Percentiles rank a stretch among this genome's conserved stretches.
These are phyloP conservation scores for Ptilonorhynchus violaceus DNA, from an alignment of 2,113 vertebrate genomes.

Conservation along the genomic window DNA sequence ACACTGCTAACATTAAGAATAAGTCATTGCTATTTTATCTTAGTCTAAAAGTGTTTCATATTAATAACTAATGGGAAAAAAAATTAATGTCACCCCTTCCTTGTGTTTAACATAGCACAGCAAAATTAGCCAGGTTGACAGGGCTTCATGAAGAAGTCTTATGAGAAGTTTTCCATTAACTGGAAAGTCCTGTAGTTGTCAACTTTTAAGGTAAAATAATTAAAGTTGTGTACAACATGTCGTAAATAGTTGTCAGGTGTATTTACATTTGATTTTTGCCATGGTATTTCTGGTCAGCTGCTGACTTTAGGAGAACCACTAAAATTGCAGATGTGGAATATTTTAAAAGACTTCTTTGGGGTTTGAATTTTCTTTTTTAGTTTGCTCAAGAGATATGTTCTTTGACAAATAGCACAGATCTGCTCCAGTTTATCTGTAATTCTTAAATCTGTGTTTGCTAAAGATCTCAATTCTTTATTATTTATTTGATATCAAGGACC, in stretches of 20 bases:
- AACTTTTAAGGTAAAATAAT: neutral
- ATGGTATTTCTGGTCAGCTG: neutral
- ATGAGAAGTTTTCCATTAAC: neutral
- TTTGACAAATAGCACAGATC: neutral
- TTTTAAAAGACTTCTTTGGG: neutral
- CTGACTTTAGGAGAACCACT: neutral
- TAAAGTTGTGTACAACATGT: neutral
- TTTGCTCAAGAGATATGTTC: neutral
- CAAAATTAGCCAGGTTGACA: neutral
- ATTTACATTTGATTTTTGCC: constrained; percentile 12
- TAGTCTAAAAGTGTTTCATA: neutral
- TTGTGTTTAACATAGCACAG: neutral
- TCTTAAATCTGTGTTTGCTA: neutral
- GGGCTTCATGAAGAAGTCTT: neutral
- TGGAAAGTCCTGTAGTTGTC: neutral
- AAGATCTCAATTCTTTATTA: neutral
- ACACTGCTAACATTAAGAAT: neutral
- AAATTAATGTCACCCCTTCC: neutral
- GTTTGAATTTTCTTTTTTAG: neutral
- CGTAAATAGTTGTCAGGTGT: neutral
- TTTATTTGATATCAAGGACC: neutral
- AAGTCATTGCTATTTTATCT: neutral
- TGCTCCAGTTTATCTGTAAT: neutral
- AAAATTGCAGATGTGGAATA: neutral
- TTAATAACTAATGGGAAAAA: neutral